Base-by-base conservation (phyloP, 2,888 invertebrate species). In the Patella pellucida region DNA sequence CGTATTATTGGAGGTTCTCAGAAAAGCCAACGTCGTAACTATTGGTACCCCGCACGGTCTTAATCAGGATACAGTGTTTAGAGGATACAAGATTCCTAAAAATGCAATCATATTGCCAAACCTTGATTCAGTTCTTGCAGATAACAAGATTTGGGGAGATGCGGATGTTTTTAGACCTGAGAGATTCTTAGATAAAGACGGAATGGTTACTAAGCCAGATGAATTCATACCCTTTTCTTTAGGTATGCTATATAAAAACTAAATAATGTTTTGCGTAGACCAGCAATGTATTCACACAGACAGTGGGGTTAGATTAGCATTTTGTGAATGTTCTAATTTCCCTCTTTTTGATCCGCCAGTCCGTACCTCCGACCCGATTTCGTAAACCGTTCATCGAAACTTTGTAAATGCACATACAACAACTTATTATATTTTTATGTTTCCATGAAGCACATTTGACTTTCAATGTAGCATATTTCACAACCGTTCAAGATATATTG, bases 51-150 rank as follows among this genome's bases (percentile, higher is more conserved):
- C 82, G 75, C 80, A 89, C 83, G 56, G 78, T 4, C 83, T 81
- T 11, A 71, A 77, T 9, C n/a, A 79, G 27, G 88, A 89, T 54
- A 80, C 85, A 15, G 74, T 62, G 0, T 79, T 88, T 31, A 77
- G 79, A 9, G 88, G 87, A 23, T 88, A 84, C 71, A 74, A 76
- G 7, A 88, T 90, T 68, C 89, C 90, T 16, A 83, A 83, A 71
- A 83, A 81, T 19, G 78, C 83, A 3, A 72, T 81, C 7, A 77
- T 85, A 14, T 56, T 86, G 9, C 76, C 83, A 9, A 87, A 86
- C 72, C 69, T 87, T 23, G 78, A 82, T 54, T 82, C 85, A 15
- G 82, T 85, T 14, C 76, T 83, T 16, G 76, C 70, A 12, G 88
- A 88, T 76, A 78, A 79, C 12, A 68, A 72, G 0, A 41, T 78